Conservation (phyloP, 1,140 invertebrate species). For the Pseudoatta argentina region DNA sequence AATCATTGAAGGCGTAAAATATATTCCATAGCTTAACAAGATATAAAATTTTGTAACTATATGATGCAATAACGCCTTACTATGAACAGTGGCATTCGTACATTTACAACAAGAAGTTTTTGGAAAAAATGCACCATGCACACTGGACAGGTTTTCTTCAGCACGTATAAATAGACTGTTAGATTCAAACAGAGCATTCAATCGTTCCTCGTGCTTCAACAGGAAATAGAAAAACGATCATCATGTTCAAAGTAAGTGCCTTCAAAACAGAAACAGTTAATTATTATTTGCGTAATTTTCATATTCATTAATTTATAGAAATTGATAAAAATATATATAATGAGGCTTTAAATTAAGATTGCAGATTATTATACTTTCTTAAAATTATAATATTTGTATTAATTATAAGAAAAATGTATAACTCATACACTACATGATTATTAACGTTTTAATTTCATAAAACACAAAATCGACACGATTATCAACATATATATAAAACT, state of each 20-base stretch:
- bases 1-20: background rate
- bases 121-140: slow-evolving; percentile 67
- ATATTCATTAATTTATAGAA: slow-evolving; percentile 1
- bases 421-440: background rate
- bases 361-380: background rate
- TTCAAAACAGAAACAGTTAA: background rate
- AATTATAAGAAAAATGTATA: background rate
- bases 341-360: background rate
- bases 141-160: slow-evolving; percentile 50
- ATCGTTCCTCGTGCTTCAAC: slow-evolving; percentile 59
- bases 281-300: slow-evolving; percentile 9
- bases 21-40: slow-evolving; percentile 29
- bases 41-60: slow-evolving; percentile 17
- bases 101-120: slow-evolving; percentile 65
- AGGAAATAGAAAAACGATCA: slow-evolving; percentile 54
- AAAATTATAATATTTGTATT: slow-evolving; percentile 17
- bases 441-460: slow-evolving; percentile 8
- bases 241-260: slow-evolving; percentile 72
- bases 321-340: background rate
- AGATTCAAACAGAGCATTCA: slow-evolving; percentile 64
- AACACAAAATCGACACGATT: background rate
- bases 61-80: slow-evolving; percentile 46
- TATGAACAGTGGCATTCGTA: slow-evolving; percentile 1
- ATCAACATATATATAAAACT: slow-evolving; percentile 8
- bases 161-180: slow-evolving; percentile 72